Conservation (phyloP, 2,113 vertebrate genomes). For the Lipophrys pholis region DNA sequence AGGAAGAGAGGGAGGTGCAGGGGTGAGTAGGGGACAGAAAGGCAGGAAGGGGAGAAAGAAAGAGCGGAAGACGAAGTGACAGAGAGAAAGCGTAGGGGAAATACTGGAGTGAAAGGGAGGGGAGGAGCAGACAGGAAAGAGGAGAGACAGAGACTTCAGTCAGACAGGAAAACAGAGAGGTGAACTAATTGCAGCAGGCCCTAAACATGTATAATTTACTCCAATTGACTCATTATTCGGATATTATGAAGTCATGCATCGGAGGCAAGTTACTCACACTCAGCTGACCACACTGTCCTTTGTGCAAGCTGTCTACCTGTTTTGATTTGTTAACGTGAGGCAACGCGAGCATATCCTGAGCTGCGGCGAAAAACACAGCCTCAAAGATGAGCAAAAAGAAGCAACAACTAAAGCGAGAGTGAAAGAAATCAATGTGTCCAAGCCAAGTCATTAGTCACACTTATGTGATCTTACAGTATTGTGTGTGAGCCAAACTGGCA, state of each 20-base stretch:
- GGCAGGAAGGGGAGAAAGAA: constrained; percentile 39
- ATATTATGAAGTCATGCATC: constrained; percentile 69
- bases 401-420: constrained; percentile 1
- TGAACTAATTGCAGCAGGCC: constrained; percentile 66
- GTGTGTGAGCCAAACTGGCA: constrained; percentile 41
- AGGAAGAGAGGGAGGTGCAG: constrained; percentile 12
- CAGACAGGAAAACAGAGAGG: constrained; percentile 56
- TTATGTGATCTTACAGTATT: constrained; percentile 28
- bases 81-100: constrained; percentile 11
- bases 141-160: constrained; percentile 19
- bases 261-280: constrained; percentile 65
- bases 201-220: constrained; percentile 76
- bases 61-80: constrained; percentile 12
- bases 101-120: neutral
- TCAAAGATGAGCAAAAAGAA: constrained; percentile 17
- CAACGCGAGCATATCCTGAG: constrained; percentile 22
- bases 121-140: constrained; percentile 24
- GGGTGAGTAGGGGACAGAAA: constrained; percentile 17
- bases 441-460: constrained; percentile 66
- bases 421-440: constrained; percentile 25
- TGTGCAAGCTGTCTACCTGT: constrained; percentile 37
- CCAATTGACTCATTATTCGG: constrained; percentile 77
- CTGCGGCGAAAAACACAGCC: constrained; percentile 15
- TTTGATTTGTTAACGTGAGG: constrained; percentile 56
- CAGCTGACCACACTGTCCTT: constrained; percentile 47